Evolutionary conservation across 1,140 invertebrate genomes (phyloP).

Genomic region (Papilio glaucus): DNA sequence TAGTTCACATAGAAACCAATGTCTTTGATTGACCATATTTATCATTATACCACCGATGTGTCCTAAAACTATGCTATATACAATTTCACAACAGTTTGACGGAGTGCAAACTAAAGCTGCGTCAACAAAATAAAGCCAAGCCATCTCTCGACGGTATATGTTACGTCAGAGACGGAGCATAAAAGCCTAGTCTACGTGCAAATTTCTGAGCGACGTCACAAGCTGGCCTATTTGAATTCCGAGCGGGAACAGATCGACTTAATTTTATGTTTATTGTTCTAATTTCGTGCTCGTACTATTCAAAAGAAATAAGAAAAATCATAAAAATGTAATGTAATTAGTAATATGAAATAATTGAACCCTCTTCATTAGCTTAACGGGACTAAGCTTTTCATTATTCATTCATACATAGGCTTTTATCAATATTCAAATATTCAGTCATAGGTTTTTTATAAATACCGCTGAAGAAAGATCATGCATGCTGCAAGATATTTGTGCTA

Average conservation of each 20-base stretch:
- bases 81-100: neutral
- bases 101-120: constrained; percentile 6
- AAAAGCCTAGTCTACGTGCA: constrained; percentile 3
- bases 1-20: too few relatives aligned
- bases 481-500: too few relatives aligned
- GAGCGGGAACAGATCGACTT: constrained; percentile 42
- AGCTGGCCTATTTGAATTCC: constrained; percentile 40
- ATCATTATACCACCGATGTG: neutral
- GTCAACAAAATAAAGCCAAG: constrained; percentile 1
- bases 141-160: neutral
- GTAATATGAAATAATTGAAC: too few relatives aligned
- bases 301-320: too few relatives aligned
- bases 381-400: too few relatives aligned
- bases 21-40: too few relatives aligned
- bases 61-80: neutral
- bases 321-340: too few relatives aligned
- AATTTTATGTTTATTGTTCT: constrained; percentile 39
- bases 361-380: too few relatives aligned
- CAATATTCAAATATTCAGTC: too few relatives aligned
- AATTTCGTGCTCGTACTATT: neutral
- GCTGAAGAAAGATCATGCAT: too few relatives aligned
- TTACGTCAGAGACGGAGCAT: neutral
- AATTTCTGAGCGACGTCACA: neutral
- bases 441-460: too few relatives aligned
- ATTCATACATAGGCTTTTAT: too few relatives aligned